Conservation (phyloP, 2,797 vertebrate genomes). For the Salmo trutta region DNA sequence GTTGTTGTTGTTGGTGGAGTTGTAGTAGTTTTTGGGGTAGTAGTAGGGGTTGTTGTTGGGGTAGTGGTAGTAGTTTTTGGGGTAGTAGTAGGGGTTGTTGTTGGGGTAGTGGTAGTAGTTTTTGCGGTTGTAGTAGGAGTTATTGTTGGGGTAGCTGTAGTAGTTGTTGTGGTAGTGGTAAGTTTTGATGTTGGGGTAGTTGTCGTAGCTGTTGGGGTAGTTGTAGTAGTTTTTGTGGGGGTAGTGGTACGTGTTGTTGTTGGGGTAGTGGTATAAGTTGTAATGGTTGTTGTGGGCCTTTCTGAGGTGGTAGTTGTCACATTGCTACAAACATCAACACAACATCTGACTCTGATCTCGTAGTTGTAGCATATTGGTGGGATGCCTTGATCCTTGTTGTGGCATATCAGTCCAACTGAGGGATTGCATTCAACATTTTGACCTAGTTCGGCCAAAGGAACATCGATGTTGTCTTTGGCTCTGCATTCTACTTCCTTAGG, state of each 20-base stretch:
- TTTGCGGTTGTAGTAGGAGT: rapidly evolving
- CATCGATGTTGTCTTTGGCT: conserved; percentile 58
- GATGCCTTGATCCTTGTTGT: conserved; percentile 46
- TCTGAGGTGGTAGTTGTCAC: background rate
- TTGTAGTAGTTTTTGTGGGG: background rate
- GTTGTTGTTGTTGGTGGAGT: too few species aligned
- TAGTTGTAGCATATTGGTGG: conserved; percentile 71
- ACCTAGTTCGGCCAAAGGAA: conserved; percentile 50
- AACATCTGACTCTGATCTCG: conserved; percentile 72
- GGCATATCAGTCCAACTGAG: conserved; percentile 67
- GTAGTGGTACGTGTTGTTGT: background rate
- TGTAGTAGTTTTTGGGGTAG: rapidly evolving
- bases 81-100: too few species aligned
- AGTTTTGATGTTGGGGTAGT: background rate
- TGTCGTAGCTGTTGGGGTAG: background rate
- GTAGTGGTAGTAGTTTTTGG: too few species aligned
- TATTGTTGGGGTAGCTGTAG: too few species aligned
- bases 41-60: too few species aligned
- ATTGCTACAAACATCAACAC: conserved; percentile 25
- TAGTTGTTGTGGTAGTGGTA: too few species aligned
- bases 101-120: too few species aligned
- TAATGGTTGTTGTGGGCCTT: too few species aligned
- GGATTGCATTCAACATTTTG: conserved; percentile 70
- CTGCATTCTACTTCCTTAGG: conserved; percentile 70
- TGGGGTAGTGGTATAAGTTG: background rate